Evolutionary conservation across 2,797 vertebrate species (phyloP), one percentile per base, ranked within the genome.

Genomic region (Molothrus aeneus): DNA sequence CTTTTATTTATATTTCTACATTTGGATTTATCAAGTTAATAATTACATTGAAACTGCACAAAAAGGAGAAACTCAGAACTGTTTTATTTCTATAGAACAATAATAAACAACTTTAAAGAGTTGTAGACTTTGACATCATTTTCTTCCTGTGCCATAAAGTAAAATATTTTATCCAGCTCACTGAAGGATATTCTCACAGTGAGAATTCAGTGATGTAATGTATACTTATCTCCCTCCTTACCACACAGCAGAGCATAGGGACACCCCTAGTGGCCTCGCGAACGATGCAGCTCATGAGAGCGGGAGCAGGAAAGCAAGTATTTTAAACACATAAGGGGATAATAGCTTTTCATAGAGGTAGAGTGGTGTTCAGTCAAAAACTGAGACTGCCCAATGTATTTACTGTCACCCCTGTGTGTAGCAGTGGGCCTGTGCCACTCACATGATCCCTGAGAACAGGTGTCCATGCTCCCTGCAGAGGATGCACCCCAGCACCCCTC

Each of bases 251-350:
- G 48, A 86, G 20, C 9, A 42, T 22, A 56, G 13, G 47, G 17
- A 59, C 34, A 60, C 16, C 17, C 26, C 29, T 45, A 32, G 3
- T 2, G 2, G 11, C 17, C 25, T 34, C 11, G 11, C 25, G n/a
- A 87, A 32, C 48, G 80, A 57, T 18, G 48, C 6, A 63, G 29
- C 19, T 85, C 21, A 25, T 32, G 21, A 56, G 40, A 94, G 79
- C 3, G 2, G 51, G n/a, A 84, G 43, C n/a, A 51, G 24, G 21
- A 81, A 73, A 79, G 20, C 5, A 79, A 64, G 40, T 42, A 17
- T n/a, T 63, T 50, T 48, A 56, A 80, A 19, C 25, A 54, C 8
- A 18, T 28, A 34, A 0, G 0, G 20, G 71, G 4, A 13, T 45
- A 65, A 29, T 11, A 60, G 6, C 2, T 86, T 92, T 80, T 53